phyloP scores from a whole-genome alignment of 2,797 vertebrate species.

The Sebastes nivosus region DNA sequence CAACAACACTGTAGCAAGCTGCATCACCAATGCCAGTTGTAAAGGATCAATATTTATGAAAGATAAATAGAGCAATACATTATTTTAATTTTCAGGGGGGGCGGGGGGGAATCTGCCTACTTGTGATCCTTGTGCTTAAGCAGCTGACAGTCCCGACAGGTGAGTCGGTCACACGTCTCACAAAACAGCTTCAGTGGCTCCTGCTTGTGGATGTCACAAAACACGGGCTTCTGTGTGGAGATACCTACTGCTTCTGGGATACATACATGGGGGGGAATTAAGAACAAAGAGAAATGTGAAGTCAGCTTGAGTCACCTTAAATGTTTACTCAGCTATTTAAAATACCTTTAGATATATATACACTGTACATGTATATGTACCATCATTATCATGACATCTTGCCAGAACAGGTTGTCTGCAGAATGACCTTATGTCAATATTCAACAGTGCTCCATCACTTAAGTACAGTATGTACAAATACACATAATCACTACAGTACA shows the following conservation, averaged over 20 bases:
- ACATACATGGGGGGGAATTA: neutral
- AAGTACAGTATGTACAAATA: neutral
- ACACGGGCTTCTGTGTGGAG: conserved; percentile 92
- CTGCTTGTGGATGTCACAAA: conserved; percentile 97
- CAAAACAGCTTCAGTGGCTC: conserved; percentile 97
- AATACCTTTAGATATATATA: neutral
- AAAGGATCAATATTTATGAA: neutral
- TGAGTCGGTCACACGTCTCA: conserved; percentile 97
- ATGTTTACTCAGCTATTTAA: neutral
- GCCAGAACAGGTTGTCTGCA: neutral
- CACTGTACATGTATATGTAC: neutral
- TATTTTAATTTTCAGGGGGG: neutral
- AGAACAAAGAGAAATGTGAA: neutral
- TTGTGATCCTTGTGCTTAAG: conserved; percentile 98
- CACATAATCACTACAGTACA: neutral
- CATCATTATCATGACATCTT: neutral
- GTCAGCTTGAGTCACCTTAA: neutral
- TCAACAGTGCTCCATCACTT: neutral
- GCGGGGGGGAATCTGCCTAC: conserved; percentile 69
- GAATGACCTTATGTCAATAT: neutral
- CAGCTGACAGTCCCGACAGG: conserved; percentile 96
- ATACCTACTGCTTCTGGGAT: conserved; percentile 88
- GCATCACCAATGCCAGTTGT: neutral
- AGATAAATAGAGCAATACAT: neutral
- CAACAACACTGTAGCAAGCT: neutral